Conservation (phyloP, 2,113 vertebrate genomes). For the Silurus glanis region DNA sequence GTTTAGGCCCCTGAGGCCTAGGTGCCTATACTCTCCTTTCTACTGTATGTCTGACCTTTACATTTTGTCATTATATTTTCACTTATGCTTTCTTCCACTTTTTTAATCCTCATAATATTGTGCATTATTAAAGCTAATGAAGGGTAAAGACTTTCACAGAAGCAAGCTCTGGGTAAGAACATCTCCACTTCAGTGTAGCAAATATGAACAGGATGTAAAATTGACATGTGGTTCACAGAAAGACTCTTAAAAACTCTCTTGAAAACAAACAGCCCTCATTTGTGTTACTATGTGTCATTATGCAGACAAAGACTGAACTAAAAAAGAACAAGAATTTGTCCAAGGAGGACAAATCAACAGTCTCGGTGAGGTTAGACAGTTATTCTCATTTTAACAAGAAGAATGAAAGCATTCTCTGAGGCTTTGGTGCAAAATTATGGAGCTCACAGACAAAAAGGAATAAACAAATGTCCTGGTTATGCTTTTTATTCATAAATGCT, state of each 20-base stretch:
- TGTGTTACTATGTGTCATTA: slow-evolving; percentile 17
- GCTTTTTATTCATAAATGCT: too few species aligned
- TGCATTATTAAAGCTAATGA: background rate
- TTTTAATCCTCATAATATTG: slow-evolving; percentile 15
- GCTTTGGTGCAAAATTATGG: background rate
- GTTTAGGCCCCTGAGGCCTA: slow-evolving; percentile 7
- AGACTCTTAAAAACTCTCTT: background rate
- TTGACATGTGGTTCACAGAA: slow-evolving; percentile 5
- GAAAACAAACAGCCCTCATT: slow-evolving; percentile 38
- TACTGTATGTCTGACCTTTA: background rate
- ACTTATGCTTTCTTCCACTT: background rate
- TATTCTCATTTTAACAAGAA: background rate
- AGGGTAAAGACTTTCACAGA: slow-evolving; percentile 2
- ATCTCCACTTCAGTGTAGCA: slow-evolving; percentile 10
- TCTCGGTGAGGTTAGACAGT: background rate
- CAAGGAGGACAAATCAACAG: background rate
- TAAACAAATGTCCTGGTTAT: background rate
- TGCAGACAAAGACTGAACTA: background rate
- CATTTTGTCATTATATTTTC: background rate
- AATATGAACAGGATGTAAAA: slow-evolving; percentile 18
- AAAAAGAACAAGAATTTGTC: background rate
- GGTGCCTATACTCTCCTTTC: slow-evolving; percentile 5
- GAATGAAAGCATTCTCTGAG: background rate
- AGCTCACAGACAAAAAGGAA: background rate
- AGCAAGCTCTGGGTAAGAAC: background rate